phyloP scores from a whole-genome alignment of 1,140 invertebrate species.

The Palaemon carinicauda region DNA sequence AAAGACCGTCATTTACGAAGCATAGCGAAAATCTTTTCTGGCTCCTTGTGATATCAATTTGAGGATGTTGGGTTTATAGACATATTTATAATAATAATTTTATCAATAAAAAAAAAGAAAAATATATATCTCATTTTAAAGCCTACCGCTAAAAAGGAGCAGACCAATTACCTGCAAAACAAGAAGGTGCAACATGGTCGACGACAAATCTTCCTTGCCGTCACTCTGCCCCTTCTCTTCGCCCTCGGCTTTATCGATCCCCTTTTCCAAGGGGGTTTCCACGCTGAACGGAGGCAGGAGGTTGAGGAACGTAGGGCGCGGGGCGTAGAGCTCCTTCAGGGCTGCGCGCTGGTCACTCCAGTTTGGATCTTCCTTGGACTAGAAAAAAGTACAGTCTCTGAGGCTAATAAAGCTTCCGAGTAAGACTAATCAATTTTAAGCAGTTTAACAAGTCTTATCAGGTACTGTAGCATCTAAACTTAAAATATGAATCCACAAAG shows the following conservation, averaged over 20 bases:
- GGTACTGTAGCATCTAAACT: no score
- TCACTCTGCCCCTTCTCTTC: not conserved
- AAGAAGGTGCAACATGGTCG: conserved; percentile 33
- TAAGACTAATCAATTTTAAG: no score
- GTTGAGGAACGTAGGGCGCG: conserved; percentile 58
- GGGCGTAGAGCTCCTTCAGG: conserved; percentile 56
- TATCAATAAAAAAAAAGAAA: no score
- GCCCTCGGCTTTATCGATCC: not conserved
- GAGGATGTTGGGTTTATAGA: no score
- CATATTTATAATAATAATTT: no score
- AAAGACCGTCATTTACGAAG: no score
- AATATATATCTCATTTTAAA: not conserved
- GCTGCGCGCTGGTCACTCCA: conserved; percentile 44
- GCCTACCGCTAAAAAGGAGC: not conserved
- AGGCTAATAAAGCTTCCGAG: no score
- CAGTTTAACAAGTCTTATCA: no score
- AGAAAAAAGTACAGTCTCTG: not conserved
- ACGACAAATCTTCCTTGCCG: not conserved
- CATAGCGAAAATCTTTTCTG: no score
- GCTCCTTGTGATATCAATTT: no score
- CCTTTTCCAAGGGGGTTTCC: not conserved
- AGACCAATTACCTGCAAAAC: conserved; percentile 28
- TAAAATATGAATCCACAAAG: no score
- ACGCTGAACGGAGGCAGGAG: conserved; percentile 61
- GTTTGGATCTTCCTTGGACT: conserved; percentile 48